phyloP scores from a whole-genome alignment of 2,113 vertebrate species.

The Astur gentilis region DNA sequence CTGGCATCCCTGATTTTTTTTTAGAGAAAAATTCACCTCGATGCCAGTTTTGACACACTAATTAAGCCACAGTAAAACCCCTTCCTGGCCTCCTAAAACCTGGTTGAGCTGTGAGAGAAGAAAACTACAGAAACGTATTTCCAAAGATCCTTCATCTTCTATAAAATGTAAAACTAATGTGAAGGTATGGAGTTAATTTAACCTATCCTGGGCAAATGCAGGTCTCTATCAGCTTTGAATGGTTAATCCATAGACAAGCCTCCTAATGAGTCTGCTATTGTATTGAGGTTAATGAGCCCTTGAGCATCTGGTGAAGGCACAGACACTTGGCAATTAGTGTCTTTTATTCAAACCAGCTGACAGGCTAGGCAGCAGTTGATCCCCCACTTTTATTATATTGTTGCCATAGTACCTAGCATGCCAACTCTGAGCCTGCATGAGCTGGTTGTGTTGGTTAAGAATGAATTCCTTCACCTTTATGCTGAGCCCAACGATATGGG shows the following conservation, averaged over 20 bases:
- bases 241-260: constrained; percentile 15
- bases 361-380: constrained; percentile 6
- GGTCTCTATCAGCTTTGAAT: neutral
- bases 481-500: neutral
- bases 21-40: neutral
- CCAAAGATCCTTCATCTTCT: neutral
- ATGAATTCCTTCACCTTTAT: neutral
- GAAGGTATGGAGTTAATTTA: neutral
- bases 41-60: neutral
- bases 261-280: constrained; percentile 28
- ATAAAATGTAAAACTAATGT: neutral
- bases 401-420: neutral
- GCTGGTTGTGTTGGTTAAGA: neutral
- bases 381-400: neutral
- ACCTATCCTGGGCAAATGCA: neutral
- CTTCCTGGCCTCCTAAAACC: neutral
- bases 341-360: constrained; percentile 28
- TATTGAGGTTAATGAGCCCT: constrained; percentile 38
- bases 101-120: neutral
- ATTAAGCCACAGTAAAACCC: neutral
- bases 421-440: neutral
- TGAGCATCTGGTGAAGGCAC: constrained; percentile 30
- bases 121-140: neutral
- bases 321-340: constrained; percentile 31
- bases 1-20: neutral